These are phyloP conservation scores for Drosophila azteca DNA, from an alignment of 1,140 invertebrate species.

Conservation along the genomic window DNA sequence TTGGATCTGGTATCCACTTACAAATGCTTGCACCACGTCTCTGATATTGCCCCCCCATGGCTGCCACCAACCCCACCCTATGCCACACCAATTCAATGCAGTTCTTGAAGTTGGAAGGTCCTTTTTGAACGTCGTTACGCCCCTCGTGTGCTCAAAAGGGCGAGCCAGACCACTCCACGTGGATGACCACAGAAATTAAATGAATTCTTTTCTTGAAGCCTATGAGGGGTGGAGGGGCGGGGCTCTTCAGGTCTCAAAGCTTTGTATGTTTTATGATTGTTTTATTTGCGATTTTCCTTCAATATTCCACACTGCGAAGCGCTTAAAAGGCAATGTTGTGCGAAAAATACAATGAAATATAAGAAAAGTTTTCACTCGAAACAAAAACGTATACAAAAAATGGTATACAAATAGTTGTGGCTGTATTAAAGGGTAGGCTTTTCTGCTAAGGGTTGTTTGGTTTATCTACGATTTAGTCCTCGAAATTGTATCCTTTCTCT, in stretches of 20 bases:
- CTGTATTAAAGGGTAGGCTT: slow-evolving; percentile 14
- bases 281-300: slow-evolving; percentile 47
- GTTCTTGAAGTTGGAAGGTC: slow-evolving; percentile 22
- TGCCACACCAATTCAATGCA: slow-evolving; percentile 25
- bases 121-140: slow-evolving; percentile 29
- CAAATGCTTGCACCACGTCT: slow-evolving; percentile 40
- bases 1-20: slow-evolving; percentile 59
- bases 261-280: slow-evolving; percentile 33
- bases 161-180: slow-evolving; percentile 72
- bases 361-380: slow-evolving; percentile 59
- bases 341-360: slow-evolving; percentile 69
- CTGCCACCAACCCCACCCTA: slow-evolving; percentile 5
- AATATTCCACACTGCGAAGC: slow-evolving; percentile 25
- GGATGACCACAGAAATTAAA: slow-evolving; percentile 78
- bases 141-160: slow-evolving; percentile 62
- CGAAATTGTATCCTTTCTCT: no score
- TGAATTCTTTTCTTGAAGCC: slow-evolving; percentile 59
- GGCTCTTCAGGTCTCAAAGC: slow-evolving; percentile 43
- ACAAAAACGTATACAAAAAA: slow-evolving; percentile 53
- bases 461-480: neutral
- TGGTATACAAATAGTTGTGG: neutral
- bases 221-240: slow-evolving; percentile 27
- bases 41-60: neutral
- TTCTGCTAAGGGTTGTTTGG: neutral
- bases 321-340: slow-evolving; percentile 61